phyloP scores from a whole-genome alignment of 2,113 vertebrate genomes.

The Pandion haliaetus region DNA sequence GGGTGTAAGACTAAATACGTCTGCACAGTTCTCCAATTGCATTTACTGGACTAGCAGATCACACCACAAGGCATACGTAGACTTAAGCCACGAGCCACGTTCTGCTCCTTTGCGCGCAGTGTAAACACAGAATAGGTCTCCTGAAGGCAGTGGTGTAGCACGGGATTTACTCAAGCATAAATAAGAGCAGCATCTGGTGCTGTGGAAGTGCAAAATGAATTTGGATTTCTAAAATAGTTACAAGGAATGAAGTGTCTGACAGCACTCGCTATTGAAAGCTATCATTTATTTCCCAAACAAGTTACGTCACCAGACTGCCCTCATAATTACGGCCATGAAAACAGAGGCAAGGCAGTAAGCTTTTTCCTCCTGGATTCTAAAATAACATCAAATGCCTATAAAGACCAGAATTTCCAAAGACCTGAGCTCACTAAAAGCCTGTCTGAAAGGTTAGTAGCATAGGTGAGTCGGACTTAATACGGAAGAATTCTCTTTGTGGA shows the following conservation, averaged over 20 bases:
- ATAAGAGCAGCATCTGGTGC: constrained; percentile 2
- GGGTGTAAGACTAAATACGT: neutral
- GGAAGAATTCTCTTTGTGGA: neutral
- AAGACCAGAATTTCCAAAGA: constrained; percentile 43
- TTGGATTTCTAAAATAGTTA: constrained; percentile 43
- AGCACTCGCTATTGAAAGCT: constrained; percentile 16
- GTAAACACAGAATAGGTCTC: neutral
- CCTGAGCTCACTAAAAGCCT: neutral
- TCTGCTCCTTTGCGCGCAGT: neutral
- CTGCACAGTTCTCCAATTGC: neutral
- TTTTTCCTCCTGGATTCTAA: constrained; percentile 52
- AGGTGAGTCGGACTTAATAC: neutral
- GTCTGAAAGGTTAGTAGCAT: neutral
- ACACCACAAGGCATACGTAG: neutral
- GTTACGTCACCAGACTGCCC: constrained; percentile 35
- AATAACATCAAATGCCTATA: constrained; percentile 28
- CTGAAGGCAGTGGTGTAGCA: neutral
- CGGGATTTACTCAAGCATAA: neutral
- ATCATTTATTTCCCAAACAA: constrained; percentile 50
- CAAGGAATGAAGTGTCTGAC: neutral
- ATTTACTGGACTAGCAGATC: neutral
- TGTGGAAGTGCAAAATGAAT: neutral
- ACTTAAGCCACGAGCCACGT: fast-evolving
- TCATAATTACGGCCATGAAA: constrained; percentile 44
- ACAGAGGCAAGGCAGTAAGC: constrained; percentile 43